Conservation (phyloP, 2,797 vertebrate species). For the Fundulus diaphanus region DNA sequence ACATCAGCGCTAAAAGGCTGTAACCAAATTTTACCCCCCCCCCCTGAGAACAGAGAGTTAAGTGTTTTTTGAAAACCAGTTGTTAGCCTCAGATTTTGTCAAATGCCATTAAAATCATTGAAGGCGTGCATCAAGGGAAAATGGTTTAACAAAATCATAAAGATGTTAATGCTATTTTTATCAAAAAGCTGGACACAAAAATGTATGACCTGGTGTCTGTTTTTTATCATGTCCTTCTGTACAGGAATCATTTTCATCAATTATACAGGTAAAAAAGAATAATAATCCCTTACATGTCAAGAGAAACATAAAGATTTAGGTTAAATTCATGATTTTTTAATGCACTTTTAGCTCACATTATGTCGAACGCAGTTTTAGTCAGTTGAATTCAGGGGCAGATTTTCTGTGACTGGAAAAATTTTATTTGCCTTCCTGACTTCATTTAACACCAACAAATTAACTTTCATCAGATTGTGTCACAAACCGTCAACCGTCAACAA, state of each 20-base stretch:
- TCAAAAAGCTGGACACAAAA: not conserved
- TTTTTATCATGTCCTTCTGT: not conserved
- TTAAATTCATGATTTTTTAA: not conserved
- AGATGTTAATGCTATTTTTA: not conserved
- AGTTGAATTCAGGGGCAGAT: not conserved
- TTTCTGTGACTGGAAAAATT: conserved; percentile 7
- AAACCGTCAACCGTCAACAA: conserved; percentile 26
- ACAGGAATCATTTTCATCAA: not conserved
- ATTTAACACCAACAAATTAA: conserved; percentile 12
- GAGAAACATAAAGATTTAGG: not conserved
- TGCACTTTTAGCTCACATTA: conserved; percentile 11
- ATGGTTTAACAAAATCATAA: not conserved
- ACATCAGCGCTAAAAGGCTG: not conserved
- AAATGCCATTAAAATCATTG: not conserved
- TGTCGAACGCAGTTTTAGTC: conserved; percentile 7
- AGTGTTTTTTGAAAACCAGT: not conserved
- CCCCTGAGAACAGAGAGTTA: not conserved
- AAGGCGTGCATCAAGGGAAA: not conserved
- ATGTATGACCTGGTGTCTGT: too few species aligned
- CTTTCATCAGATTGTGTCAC: conserved; percentile 16
- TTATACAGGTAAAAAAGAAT: too few species aligned
- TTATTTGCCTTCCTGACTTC: conserved; percentile 14
- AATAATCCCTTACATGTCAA: not conserved
- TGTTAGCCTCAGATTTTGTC: not conserved
- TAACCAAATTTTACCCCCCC: not conserved